These are phyloP conservation scores for Nyctalus aviator DNA, from an alignment of 2,797 vertebrate genomes.

Conservation along the genomic window DNA sequence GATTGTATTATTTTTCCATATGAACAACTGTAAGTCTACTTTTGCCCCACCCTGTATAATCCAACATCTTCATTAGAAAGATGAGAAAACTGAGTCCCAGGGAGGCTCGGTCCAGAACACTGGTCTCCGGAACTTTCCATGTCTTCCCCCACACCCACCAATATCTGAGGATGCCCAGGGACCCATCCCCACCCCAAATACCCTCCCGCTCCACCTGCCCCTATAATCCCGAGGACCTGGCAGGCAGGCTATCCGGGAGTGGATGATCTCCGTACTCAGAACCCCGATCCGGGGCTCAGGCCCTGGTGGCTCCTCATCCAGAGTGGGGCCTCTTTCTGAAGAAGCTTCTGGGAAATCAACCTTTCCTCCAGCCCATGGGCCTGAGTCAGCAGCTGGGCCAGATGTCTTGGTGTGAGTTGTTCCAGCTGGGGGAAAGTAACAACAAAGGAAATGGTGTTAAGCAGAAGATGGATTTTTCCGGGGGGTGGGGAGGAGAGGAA, in stretches of 20 bases:
- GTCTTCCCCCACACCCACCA: not conserved
- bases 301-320: conserved; percentile 1
- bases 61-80: not conserved
- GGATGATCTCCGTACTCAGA: conserved; percentile 86
- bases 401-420: not conserved
- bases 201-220: not conserved
- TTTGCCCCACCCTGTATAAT: not conserved
- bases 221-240: conserved; percentile 88
- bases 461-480: conserved; percentile 40
- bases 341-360: conserved; percentile 59
- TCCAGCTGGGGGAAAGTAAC: conserved; percentile 72
- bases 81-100: not conserved
- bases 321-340: not conserved
- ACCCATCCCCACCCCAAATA: fast-evolving
- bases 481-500: not conserved
- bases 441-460: not conserved
- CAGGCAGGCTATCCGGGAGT: conserved; percentile 90
- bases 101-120: not conserved
- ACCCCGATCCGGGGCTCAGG: conserved; percentile 80
- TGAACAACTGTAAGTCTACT: not conserved
- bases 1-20: not conserved
- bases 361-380: conserved; percentile 30
- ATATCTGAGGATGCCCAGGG: not conserved
- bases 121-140: not conserved
- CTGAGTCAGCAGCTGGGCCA: conserved; percentile 36